Evolutionary conservation across 2,797 vertebrate genomes (phyloP), one percentile per base, ranked within the genome.

Genomic region (Sarcoramphus papa): DNA sequence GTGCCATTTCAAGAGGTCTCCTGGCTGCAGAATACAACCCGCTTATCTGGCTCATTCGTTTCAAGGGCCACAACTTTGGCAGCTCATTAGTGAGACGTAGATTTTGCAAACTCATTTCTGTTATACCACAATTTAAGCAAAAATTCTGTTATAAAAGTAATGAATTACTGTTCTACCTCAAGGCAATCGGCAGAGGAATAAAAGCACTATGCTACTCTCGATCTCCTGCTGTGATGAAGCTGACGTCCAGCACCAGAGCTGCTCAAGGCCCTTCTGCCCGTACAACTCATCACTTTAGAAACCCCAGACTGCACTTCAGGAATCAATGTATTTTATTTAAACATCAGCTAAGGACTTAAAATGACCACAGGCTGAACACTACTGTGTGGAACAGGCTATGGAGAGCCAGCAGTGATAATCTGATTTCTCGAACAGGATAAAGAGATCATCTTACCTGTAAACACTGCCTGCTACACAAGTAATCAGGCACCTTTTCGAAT

Each of bases 401-500:
- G 69, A 84, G 56, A 92, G 40, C 41, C 83, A 78, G 69, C 65
- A 74, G 76, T 4, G 53, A 23, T 47, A 80, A 53, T 48, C 74
- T 45, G 83, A 56, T 45, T 67, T 45, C 77, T 79, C 4, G 1
- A 79, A 50, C 31, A 18, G 51, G 23, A 83, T 69, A 31, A 51
- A n/a, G 76, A 87, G 87, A 88, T 90, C 88, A 68, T 8, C 54
- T 93, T 90, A 51, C 82, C 79, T 80, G 67, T 47, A 91, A 92
- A 53, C 72, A 30, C 57, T 9, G 53, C 59, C 68, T 2, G 70
- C 56, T 47, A 81, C 64, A 78, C 53, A 0, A 40, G 63, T 43
- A 40, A 85, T 33, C 72, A 75, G 78, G 70, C 85, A 87, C 79
- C 60, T 92, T 92, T 73, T 1, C 10, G 70, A 94, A 85, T 28